phyloP scores from a whole-genome alignment of 2,797 vertebrate species.

The Glyptemys insculpta region DNA sequence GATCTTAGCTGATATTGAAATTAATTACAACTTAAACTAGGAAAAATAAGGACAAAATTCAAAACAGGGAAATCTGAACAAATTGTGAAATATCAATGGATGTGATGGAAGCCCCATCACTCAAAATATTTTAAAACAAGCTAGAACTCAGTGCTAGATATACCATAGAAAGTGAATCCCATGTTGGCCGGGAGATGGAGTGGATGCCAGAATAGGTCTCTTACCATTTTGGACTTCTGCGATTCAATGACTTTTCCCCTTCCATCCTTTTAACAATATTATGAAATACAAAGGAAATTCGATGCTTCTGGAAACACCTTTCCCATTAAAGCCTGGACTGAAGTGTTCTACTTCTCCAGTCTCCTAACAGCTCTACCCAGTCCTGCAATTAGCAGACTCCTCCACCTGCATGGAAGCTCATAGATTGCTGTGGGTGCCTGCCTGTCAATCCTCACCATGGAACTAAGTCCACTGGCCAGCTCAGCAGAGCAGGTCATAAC shows the following conservation, averaged over 20 bases:
- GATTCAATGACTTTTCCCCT: background rate
- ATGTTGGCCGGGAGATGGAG: background rate
- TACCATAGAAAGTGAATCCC: background rate
- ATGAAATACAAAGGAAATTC: background rate
- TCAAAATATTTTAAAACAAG: background rate
- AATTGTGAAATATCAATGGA: background rate
- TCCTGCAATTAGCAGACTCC: background rate
- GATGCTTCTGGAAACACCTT: background rate
- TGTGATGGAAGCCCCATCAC: background rate
- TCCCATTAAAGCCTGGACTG: background rate
- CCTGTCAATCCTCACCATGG: background rate
- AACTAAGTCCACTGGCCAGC: background rate
- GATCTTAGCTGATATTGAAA: background rate
- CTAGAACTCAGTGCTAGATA: background rate
- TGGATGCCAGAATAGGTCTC: background rate
- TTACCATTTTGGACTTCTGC: background rate
- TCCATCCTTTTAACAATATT: background rate
- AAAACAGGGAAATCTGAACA: background rate
- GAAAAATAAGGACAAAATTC: background rate
- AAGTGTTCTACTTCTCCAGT: background rate
- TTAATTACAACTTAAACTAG: background rate
- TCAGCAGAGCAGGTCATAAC: background rate
- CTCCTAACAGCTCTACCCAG: background rate
- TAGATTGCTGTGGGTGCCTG: background rate
- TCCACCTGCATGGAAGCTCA: background rate